Base-by-base conservation (phyloP, 2,113 vertebrate species). In the Cricetomys ansorgei region DNA sequence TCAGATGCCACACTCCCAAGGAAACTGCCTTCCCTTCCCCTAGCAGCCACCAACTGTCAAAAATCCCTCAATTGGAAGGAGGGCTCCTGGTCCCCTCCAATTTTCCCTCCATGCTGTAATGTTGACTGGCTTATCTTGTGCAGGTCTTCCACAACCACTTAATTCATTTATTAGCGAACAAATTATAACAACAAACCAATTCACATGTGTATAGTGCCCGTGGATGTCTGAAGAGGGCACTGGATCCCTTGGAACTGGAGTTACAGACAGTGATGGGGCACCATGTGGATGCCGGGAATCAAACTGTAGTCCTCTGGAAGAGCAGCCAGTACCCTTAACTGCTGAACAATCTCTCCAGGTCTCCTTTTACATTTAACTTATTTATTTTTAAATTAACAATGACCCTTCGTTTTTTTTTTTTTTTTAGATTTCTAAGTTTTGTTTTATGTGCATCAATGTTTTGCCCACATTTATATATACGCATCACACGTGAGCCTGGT, bases 351-450 rank as follows among this genome's bases (percentile, higher is more conserved):
- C 55, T 59, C 50, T 37, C 12, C 37, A 96, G 59, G 31, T 27
- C 17, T 77, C 23, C n/a, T n/a, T 45, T 91, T 79, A 70, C 17
- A 92, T 86, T 92, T 83, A 83, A 83, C 40, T 43, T 43, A 59
- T 40, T 79, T 15, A 62, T 62, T 62, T 62, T 83, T 16, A 27
- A 83, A 43, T 62, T 43, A 62, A 62, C 80, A 83, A 29, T 17
- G n/a, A 10, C 27, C n/a, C n/a, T n/a, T n/a, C n/a, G n/a, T n/a
- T n/a, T n/a, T n/a, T n/a, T n/a, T n/a, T n/a, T 5, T 29, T n/a
- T n/a, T n/a, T 43, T 31, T 29, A 40, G 19, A 40, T n/a, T 72
- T 72, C 2, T 72, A 81, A 27, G 7, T 27, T 53, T 11, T 40
- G 27, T 29, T 81, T 59, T 16, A 43, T 43, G n/a, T 31, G 27